Evolutionary conservation across 2,888 invertebrate species (phyloP), one percentile per base, ranked within the genome.

Genomic region (Drosophila cyrtoloma): DNA sequence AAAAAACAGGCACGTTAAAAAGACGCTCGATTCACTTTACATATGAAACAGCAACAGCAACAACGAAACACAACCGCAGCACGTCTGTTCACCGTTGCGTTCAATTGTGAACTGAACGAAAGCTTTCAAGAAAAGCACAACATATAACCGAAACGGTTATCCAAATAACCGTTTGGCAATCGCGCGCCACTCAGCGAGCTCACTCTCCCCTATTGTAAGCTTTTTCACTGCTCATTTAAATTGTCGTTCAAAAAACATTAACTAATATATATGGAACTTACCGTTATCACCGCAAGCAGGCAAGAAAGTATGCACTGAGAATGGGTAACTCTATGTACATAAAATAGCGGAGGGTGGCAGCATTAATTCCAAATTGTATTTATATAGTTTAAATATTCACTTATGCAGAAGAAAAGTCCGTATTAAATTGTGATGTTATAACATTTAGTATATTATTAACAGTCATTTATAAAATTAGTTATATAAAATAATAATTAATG

Each of bases 71-170:
- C 26, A 57, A 76, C 37, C 69, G 69, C 60, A 51, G 9, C 51
- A 76, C 82, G 77, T 79, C 79, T 58, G 26, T 51, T 50, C 72
- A 39, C 58, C 66, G 50, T 26, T 61, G 67, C 82, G 61, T 58
- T 58, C 82, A 62, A 64, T 58, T 65, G 60, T 55, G 58, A 77
- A 79, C 79, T 79, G 82, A 81, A 67, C 70, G 69, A 74, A 77
- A 70, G 62, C 62, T 50, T 16, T 26, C 6, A 10, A 14, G 33
- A 26, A 37, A 44, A 71, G 72, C 65, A 59, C 61, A 33, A 12
- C 37, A 32, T 30, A 28, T 22, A 28, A 14, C 16, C 68, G 77
- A 81, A 79, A 53, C 78, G 81, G 81, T 71, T 68, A 81, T 61
- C 10, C 44, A 26, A 28, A 22, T 30, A 67, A 56, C 68, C 59